These are phyloP conservation scores for Anniella stebbinsi DNA, from an alignment of 2,797 vertebrate genomes.

Conservation along the genomic window DNA sequence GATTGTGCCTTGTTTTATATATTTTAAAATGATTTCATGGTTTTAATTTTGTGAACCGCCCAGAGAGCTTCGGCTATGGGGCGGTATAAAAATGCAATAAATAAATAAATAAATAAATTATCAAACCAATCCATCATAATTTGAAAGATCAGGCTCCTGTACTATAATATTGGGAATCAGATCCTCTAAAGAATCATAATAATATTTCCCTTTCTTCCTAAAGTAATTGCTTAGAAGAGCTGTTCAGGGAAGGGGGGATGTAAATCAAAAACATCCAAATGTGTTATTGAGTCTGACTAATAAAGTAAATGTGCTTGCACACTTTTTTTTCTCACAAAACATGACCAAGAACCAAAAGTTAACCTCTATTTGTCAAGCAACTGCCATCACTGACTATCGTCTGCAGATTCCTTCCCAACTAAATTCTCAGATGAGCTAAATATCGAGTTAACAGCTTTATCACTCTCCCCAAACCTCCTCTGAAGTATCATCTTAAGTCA, in stretches of 20 bases:
- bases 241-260: neutral
- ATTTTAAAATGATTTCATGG: too few relatives aligned
- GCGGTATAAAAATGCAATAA: too few relatives aligned
- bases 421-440: neutral
- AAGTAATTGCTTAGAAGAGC: neutral
- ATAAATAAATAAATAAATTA: too few relatives aligned
- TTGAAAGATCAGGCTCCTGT: neutral
- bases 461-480: neutral
- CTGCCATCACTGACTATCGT: neutral
- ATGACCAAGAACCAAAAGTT: neutral
- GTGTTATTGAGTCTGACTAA: too few relatives aligned
- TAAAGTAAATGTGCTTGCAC: neutral
- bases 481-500: conserved; percentile 2
- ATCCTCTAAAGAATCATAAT: neutral
- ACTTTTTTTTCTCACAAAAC: neutral
- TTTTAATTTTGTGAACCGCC: too few relatives aligned
- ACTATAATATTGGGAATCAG: neutral
- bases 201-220: neutral
- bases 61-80: too few relatives aligned
- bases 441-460: neutral
- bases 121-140: neutral
- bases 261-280: neutral
- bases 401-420: neutral
- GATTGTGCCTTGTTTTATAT: too few relatives aligned
- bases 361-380: neutral